Conservation (phyloP, 2,113 vertebrate species). For the Cricetomys ansorgei region DNA sequence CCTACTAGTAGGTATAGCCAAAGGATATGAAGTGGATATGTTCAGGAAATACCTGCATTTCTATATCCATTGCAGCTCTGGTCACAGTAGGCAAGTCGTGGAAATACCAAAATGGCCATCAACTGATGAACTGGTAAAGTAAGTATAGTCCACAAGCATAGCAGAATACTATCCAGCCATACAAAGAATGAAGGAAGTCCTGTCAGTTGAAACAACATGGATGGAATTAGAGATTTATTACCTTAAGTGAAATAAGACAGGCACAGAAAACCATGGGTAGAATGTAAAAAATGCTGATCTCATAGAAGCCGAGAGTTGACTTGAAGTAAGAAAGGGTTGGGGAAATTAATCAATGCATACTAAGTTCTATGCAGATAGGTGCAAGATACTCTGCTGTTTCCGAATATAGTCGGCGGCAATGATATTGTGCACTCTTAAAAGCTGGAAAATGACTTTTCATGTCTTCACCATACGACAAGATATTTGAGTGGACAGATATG, state of each 20-base stretch:
- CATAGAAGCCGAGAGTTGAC: background rate
- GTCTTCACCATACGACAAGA: background rate
- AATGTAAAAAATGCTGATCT: background rate
- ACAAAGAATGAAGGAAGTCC: background rate
- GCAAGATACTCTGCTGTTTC: fast-evolving
- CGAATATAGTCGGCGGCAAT: background rate
- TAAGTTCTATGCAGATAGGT: background rate
- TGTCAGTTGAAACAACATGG: background rate
- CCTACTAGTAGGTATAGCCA: background rate
- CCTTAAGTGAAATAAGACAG: background rate
- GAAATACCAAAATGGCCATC: background rate
- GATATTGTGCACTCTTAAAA: background rate
- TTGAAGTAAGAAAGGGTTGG: background rate
- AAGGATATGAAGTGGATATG: background rate
- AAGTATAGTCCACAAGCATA: background rate
- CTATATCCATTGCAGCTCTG: background rate
- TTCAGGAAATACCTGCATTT: background rate
- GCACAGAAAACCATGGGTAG: background rate
- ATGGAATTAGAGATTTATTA: background rate
- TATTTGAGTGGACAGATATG: background rate
- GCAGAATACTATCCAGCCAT: background rate
- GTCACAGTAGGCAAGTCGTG: background rate
- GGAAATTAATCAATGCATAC: background rate
- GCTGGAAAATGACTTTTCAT: background rate
- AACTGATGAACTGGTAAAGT: background rate